Evolutionary conservation across 1,140 invertebrate species (phyloP).

Genomic region (Drosophila varians): DNA sequence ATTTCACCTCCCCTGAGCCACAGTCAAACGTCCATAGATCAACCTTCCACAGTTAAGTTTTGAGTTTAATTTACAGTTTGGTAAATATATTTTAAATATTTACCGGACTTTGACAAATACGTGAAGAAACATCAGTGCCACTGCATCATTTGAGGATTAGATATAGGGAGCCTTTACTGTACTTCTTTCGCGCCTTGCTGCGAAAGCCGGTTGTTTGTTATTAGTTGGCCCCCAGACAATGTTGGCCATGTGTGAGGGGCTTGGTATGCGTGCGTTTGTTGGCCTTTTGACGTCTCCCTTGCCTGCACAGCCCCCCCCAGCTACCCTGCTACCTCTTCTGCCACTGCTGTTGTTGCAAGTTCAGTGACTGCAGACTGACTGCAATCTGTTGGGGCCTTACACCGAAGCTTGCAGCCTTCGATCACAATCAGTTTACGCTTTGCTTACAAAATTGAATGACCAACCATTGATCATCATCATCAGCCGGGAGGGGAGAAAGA

Average conservation of each 20-base stretch:
- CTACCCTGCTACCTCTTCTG: constrained; percentile 14
- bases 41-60: background rate
- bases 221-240: constrained; percentile 63
- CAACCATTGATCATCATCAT: constrained; percentile 64
- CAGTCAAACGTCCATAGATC: background rate
- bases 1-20: background rate
- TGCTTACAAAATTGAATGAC: constrained; percentile 73
- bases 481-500: constrained; percentile 1
- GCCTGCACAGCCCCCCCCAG: constrained; percentile 1
- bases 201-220: constrained; percentile 78
- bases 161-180: background rate
- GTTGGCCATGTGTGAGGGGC: constrained; percentile 59
- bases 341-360: constrained; percentile 57
- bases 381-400: constrained; percentile 19
- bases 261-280: constrained; percentile 70
- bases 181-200: constrained; percentile 21
- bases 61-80: background rate
- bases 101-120: too few relatives aligned
- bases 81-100: background rate
- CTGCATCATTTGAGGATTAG: background rate
- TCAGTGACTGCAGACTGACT: constrained; percentile 46
- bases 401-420: constrained; percentile 44
- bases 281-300: constrained; percentile 65
- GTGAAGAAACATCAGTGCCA: too few relatives aligned
- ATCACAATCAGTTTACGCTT: constrained; percentile 79